Base-by-base conservation (phyloP, 2,888 invertebrate genomes). In the Sesamia inferens region DNA sequence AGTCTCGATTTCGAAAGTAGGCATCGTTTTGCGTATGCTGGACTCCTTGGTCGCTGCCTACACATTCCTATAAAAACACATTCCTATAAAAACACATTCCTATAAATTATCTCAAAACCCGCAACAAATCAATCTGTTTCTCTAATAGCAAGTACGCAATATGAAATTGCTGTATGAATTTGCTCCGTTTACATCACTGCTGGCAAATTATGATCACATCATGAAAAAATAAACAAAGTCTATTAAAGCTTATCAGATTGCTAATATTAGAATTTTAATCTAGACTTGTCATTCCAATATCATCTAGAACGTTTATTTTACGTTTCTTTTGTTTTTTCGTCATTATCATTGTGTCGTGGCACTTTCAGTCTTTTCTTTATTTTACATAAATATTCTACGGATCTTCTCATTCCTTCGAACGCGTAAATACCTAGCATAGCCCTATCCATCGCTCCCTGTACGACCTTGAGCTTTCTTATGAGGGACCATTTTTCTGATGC, bases 131-230 rank as follows among this genome's bases (percentile, higher is more conserved):
- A 77, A 79, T 78, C 39, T 73, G 48, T 75, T 66, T 73, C 71
- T 68, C 67, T 69, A 69, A 74, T 68, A 58, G 4, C 39, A 5
- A 47, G 31, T 70, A 62, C 31, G 54, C 62, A 76, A 84, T 84
- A 86, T 66, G 79, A 85, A 84, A 86, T 79, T 78, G 61, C 58
- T 68, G 48, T 74, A 78, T 83, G 88, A 83, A 78, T 84, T 88
- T 83, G 77, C 68, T 76, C 74, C 57, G 82, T 74, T 89, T 89
- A 81, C 86, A 79, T 79, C 82, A 88, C 62, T 71, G 58, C 24
- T 59, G 59, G n/a, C n/a, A n/a, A n/a, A n/a, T n/a, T n/a, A n/a
- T n/a, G n/a, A n/a, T n/a, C n/a, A n/a, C n/a, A n/a, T n/a, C n/a
- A n/a, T n/a, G 64, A 72, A 70, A 58, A 67, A 39, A 39, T 55